These are phyloP conservation scores for Oryzias woworae DNA, from an alignment of 2,113 vertebrate species.

Conservation along the genomic window DNA sequence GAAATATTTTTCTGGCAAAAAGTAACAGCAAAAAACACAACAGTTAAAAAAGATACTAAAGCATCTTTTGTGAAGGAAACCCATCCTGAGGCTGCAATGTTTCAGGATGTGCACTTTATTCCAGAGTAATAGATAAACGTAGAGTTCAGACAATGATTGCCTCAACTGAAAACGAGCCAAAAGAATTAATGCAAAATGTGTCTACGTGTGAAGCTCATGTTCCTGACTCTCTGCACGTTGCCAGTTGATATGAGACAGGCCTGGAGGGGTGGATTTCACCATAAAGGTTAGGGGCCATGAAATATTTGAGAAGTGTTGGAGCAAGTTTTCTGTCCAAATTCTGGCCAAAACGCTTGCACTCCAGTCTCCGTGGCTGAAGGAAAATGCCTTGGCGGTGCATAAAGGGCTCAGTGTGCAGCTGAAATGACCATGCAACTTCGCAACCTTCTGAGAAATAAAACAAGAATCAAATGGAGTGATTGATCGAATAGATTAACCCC, in stretches of 20 bases:
- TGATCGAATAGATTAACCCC: slow-evolving; percentile 71
- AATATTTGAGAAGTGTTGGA: slow-evolving; percentile 68
- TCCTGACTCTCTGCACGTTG: slow-evolving; percentile 39
- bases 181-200: slow-evolving; percentile 48
- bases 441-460: no score
- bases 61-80: not conserved
- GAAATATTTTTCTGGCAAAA: not conserved
- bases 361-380: slow-evolving; percentile 30
- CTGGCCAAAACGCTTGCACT: slow-evolving; percentile 42
- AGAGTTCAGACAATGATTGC: slow-evolving; percentile 21
- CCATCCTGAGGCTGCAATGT: slow-evolving; percentile 7
- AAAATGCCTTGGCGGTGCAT: slow-evolving; percentile 60
- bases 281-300: slow-evolving; percentile 63
- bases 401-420: slow-evolving; percentile 66
- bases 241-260: slow-evolving; percentile 72
- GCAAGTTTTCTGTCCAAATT: slow-evolving; percentile 57
- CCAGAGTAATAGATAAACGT: slow-evolving; percentile 10
- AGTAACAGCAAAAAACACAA: not conserved
- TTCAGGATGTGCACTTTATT: slow-evolving; percentile 11
- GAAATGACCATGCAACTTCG: slow-evolving; percentile 64
- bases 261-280: slow-evolving; percentile 62
- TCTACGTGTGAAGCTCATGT: slow-evolving; percentile 41
- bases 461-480: slow-evolving; percentile 73
- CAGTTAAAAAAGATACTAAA: not conserved
- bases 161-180: slow-evolving; percentile 42